Evolutionary conservation across 2,797 vertebrate species (phyloP).

Genomic region (Peromyscus attwateri): DNA sequence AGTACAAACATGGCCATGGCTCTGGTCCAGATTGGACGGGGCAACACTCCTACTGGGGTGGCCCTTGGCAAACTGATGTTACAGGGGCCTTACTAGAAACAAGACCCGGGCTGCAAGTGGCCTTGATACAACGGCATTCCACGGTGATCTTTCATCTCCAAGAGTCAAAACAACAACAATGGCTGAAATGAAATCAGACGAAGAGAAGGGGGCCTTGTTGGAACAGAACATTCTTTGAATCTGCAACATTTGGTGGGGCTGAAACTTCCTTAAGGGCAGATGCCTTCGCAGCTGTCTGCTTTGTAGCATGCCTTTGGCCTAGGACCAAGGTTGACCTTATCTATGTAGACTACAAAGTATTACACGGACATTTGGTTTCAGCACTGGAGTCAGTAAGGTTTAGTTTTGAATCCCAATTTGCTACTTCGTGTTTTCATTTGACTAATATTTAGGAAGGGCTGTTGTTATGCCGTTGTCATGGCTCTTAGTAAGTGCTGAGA

Average conservation of each 20-base stretch:
- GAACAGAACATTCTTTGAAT: slow-evolving; percentile 1
- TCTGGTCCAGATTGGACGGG: slow-evolving; percentile 33
- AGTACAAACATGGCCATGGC: slow-evolving; percentile 31
- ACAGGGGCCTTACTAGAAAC: slow-evolving; percentile 26
- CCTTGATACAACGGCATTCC: neutral
- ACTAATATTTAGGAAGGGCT: slow-evolving; percentile 32
- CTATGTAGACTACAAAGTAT: neutral
- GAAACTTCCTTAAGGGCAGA: neutral
- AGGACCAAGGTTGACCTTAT: neutral
- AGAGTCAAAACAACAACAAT: slow-evolving; percentile 72
- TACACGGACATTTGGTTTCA: slow-evolving; percentile 4
- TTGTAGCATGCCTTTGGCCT: neutral
- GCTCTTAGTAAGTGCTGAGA: neutral
- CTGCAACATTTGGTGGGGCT: neutral
- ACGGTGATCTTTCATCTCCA: slow-evolving; percentile 43
- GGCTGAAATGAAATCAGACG: slow-evolving; percentile 29
- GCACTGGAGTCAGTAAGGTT: neutral
- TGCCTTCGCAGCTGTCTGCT: neutral
- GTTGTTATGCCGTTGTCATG: neutral
- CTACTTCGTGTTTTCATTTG: slow-evolving; percentile 46
- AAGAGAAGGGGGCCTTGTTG: slow-evolving; percentile 4
- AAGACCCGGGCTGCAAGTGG: neutral
- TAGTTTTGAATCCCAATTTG: slow-evolving; percentile 44
- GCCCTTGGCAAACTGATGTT: neutral
- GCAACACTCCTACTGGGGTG: neutral